phyloP scores from a whole-genome alignment of 2,888 invertebrate species.

The Parnassius smintheus region DNA sequence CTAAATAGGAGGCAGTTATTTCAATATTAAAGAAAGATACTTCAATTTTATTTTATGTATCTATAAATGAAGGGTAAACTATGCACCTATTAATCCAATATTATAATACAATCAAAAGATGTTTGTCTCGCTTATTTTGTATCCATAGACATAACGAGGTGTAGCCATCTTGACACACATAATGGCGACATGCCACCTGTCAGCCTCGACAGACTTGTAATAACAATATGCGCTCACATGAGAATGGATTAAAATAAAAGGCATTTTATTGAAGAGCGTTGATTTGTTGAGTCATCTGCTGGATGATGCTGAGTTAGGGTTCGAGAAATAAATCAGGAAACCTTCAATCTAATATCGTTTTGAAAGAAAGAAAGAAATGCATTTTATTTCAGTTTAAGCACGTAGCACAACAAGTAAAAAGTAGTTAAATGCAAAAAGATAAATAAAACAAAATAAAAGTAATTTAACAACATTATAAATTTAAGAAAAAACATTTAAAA shows the following conservation, averaged over 20 bases:
- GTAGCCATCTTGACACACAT: conserved; percentile 31
- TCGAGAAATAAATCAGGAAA: conserved; percentile 21
- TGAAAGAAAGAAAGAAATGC: too few species aligned
- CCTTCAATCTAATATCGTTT: too few species aligned
- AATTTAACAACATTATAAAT: too few species aligned
- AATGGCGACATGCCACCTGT: conserved; percentile 57
- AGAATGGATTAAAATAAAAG: conserved; percentile 72
- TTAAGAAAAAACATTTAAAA: too few species aligned
- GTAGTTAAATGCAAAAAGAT: too few species aligned
- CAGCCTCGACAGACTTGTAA: conserved; percentile 55
- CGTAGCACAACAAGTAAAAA: too few species aligned
- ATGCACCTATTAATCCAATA: conserved; percentile 6
- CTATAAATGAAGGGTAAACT: conserved; percentile 2
- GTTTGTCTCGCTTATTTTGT: conserved; percentile 10
- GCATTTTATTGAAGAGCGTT: conserved; percentile 52
- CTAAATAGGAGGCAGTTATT: too few species aligned
- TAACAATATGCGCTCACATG: conserved; percentile 50
- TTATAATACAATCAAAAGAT: conserved; percentile 4
- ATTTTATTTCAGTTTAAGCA: too few species aligned
- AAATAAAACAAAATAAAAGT: too few species aligned
- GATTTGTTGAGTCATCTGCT: conserved; percentile 59
- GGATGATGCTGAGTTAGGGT: conserved; percentile 35
- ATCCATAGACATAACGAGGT: conserved; percentile 24
- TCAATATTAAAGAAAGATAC: too few species aligned
- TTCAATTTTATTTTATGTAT: neutral